A percentile compares a stretch with the other conserved stretches of the same genome.
These are phyloP conservation scores for Acanthopagrus latus DNA, from an alignment of 2,797 vertebrate genomes.

Conservation along the genomic window DNA sequence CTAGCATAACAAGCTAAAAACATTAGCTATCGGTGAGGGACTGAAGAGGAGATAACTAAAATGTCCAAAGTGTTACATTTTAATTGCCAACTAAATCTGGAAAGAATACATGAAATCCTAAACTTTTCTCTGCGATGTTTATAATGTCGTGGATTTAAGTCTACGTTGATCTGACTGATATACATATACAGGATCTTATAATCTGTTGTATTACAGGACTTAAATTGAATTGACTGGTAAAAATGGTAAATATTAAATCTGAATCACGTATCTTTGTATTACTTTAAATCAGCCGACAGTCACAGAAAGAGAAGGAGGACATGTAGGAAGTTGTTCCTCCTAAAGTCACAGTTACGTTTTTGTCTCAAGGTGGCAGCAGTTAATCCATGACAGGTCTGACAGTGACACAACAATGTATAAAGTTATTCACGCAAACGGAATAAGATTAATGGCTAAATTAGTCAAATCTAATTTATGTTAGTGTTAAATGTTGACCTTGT, in stretches of 20 bases:
- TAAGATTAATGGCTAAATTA: too few relatives aligned
- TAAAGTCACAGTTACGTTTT: not conserved
- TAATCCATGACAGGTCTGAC: not conserved
- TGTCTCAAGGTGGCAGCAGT: slow-evolving; percentile 17
- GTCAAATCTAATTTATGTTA: too few relatives aligned
- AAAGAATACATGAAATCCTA: too few relatives aligned
- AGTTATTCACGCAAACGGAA: too few relatives aligned
- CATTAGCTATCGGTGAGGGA: slow-evolving; percentile 7
- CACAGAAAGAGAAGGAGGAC: not conserved
- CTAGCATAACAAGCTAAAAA: slow-evolving; percentile 44
- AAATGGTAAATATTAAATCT: not conserved
- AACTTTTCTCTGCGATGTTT: too few relatives aligned
- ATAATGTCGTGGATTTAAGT: not conserved
- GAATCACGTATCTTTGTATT: not conserved
- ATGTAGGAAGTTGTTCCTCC: too few relatives aligned
- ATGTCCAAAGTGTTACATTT: too few relatives aligned
- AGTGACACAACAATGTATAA: too few relatives aligned
- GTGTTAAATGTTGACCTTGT: not conserved
- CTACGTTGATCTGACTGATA: not conserved
- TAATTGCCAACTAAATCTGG: not conserved
- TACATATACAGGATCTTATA: not conserved
- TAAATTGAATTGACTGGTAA: not conserved
- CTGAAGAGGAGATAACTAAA: too few relatives aligned
- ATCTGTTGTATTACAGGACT: not conserved
- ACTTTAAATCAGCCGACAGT: not conserved